Evolutionary conservation across 2,888 invertebrate genomes (phyloP).

Genomic region (Blastobasis adustella): DNA sequence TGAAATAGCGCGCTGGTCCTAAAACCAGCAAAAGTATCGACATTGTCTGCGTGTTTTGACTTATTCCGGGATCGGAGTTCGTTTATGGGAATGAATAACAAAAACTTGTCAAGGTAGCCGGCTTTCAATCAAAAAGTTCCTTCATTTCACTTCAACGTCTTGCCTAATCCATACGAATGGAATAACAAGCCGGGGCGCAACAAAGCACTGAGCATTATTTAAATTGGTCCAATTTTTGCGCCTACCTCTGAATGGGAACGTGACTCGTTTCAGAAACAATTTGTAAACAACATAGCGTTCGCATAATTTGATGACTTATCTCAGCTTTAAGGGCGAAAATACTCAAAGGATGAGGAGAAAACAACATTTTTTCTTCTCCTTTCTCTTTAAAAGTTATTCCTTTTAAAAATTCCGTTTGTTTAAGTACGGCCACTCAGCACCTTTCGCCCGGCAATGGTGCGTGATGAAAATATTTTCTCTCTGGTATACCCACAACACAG

Average conservation of each 20-base stretch:
- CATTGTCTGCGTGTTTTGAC: too few relatives aligned
- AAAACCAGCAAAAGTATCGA: too few relatives aligned
- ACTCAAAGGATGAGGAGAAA: constrained; percentile 35
- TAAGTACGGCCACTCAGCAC: neutral
- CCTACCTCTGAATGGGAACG: constrained; percentile 37
- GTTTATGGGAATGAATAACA: neutral
- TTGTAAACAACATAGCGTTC: constrained; percentile 47
- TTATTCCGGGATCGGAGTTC: neutral
- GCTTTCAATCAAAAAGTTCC: constrained; percentile 4
- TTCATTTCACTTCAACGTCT: constrained; percentile 7
- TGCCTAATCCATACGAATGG: constrained; percentile 22
- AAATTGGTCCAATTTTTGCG: constrained; percentile 44
- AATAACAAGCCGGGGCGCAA: constrained; percentile 16
- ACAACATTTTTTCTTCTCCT: constrained; percentile 24
- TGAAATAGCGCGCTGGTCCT: too few relatives aligned
- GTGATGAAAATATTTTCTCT: too few relatives aligned
- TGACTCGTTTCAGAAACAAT: constrained; percentile 50
- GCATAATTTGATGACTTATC: constrained; percentile 55
- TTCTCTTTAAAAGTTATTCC: constrained; percentile 11
- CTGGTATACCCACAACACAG: too few relatives aligned
- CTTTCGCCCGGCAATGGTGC: too few relatives aligned
- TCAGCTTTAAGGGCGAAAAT: constrained; percentile 34
- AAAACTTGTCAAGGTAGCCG: neutral
- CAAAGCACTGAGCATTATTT: constrained; percentile 32
- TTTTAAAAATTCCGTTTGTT: neutral